Evolutionary conservation across 2,888 invertebrate species (phyloP).

Genomic region (Eurois occulta): DNA sequence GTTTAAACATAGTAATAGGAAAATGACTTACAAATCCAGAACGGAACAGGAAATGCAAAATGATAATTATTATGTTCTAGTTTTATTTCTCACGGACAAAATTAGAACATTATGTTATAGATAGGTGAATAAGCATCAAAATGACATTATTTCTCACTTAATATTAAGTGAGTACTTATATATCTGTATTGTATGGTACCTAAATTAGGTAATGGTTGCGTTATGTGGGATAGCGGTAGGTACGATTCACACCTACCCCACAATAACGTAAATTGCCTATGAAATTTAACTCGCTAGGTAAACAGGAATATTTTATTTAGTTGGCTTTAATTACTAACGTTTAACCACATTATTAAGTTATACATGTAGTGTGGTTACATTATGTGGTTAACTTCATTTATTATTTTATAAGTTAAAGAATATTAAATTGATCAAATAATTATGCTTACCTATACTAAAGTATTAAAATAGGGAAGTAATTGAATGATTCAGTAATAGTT

Average conservation of each 20-base stretch:
- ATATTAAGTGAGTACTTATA: too few relatives aligned
- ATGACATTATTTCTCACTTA: neutral
- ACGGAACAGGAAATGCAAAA: slow-evolving; percentile 3
- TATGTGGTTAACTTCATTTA: neutral
- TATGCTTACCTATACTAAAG: neutral
- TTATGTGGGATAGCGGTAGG: too few relatives aligned
- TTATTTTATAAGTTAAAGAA: neutral
- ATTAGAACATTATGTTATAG: neutral
- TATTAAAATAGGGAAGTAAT: neutral
- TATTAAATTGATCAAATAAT: neutral
- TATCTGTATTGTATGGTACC: too few relatives aligned
- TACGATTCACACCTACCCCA: too few relatives aligned
- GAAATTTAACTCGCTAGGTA: neutral
- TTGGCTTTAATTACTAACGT: neutral
- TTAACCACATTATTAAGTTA: neutral
- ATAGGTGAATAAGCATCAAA: neutral
- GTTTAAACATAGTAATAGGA: neutral
- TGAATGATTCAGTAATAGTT: neutral
- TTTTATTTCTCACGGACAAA: neutral
- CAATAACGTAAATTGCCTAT: neutral
- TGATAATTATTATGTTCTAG: neutral
- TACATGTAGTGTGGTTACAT: too few relatives aligned
- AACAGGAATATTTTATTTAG: neutral
- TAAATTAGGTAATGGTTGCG: too few relatives aligned
- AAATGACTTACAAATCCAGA: neutral